Conservation (phyloP, 2,113 vertebrate genomes). For the Spermophilus dauricus region DNA sequence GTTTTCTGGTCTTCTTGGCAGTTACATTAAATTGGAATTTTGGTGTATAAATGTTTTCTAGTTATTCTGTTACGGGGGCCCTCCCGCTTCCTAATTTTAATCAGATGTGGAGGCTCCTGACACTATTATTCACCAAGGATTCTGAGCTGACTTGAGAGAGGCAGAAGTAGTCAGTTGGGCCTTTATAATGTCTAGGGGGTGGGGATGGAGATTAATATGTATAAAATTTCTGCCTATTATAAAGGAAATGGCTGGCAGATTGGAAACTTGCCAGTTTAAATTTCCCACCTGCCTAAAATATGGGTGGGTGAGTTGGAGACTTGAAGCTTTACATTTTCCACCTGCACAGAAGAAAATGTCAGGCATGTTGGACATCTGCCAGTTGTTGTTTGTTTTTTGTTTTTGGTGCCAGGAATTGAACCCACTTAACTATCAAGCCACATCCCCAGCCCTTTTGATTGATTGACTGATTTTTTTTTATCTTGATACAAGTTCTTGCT, state of each 20-base stretch:
- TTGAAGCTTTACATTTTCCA: not conserved
- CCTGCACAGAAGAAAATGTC: not conserved
- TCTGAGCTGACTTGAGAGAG: not conserved
- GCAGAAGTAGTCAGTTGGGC: not conserved
- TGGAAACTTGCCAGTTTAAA: not conserved
- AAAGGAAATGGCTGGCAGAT: not conserved
- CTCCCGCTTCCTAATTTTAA: not conserved
- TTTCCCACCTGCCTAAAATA: not conserved
- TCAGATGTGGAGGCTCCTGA: not conserved
- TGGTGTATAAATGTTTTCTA: conserved; percentile 38
- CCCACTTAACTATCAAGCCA: no score
- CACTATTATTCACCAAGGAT: not conserved
- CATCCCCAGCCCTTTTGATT: no score
- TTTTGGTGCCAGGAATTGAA: no score
- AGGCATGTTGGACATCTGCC: not conserved
- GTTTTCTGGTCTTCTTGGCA: not conserved
- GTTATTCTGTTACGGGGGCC: not conserved
- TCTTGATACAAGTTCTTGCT: no score
- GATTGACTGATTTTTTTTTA: no score
- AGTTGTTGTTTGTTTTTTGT: not conserved
- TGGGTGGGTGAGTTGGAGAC: not conserved
- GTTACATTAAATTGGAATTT: conserved; percentile 36
- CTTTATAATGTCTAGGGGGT: not conserved
- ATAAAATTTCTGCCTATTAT: not conserved
- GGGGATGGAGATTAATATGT: not conserved